Base-by-base conservation (phyloP, 1,140 invertebrate species). In the Eumaeus atala region DNA sequence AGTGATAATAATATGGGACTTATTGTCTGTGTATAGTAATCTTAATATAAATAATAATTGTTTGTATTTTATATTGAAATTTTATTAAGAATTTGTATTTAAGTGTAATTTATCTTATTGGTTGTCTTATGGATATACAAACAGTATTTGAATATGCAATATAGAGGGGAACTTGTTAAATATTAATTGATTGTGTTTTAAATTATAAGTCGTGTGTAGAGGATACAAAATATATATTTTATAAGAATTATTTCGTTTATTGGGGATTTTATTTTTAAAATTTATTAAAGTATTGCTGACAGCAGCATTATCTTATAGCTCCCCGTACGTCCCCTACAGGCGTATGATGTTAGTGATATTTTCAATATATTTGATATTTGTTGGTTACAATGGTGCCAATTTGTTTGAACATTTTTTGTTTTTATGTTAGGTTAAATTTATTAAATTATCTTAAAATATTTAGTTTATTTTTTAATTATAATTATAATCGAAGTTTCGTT, bases 101-200 rank as follows among this genome's bases (percentile, higher is more conserved):
- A 40, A 40, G 38, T 8, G 38, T 40, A 40, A 40, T 40, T 40
- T 42, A 28, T 28, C 17, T 44, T 17, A 44, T 44, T 17, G 40
- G 40, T 44, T 44, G 40, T 44, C 16, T 44, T 44, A 16, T 44
- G 40, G 14, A 44, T 9, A 44, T 44, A 44, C 14, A 44, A 44
- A 16, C 40, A 44, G 40, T 44, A 44, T 44, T 44, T 44, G 40
- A 42, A 12, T 44, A 44, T 14, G 40, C 40, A 44, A 44, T 44
- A 44, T 44, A 9, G 40, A 28, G 21, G 21, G 21, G 21, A 28
- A 28, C 21, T 28, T 6, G 21, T 28, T 2, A 28, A 28, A 6
- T 28, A 28, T 28, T 6, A 28, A 3, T 28, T 3, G 21, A 28
- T 3, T 28, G 21, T 28, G 21, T 28, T 28, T 28, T 28, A 28